These are phyloP conservation scores for Sycophila sp. DNA, from an alignment of 1,140 invertebrate genomes.

Conservation along the genomic window DNA sequence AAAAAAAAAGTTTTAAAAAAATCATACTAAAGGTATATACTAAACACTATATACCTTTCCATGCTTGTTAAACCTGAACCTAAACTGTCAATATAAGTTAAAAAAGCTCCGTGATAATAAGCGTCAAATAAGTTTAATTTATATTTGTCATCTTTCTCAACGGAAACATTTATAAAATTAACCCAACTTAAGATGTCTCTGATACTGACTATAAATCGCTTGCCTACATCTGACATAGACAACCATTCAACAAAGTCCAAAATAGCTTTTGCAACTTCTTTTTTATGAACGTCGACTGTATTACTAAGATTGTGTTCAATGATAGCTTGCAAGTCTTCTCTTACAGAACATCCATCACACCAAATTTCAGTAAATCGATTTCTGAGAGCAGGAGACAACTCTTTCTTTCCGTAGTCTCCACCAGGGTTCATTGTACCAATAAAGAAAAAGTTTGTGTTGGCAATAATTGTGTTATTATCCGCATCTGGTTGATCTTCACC, in stretches of 20 bases:
- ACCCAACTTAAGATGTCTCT: slow-evolving; percentile 95
- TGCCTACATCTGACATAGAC: slow-evolving; percentile 76
- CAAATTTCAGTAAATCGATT: slow-evolving; percentile 99
- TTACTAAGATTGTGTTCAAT: slow-evolving; percentile 81
- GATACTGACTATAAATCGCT: slow-evolving; percentile 86
- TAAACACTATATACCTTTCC: slow-evolving; percentile 68
- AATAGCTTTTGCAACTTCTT: slow-evolving; percentile 75
- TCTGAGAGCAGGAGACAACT: slow-evolving; percentile 95
- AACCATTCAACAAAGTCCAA: slow-evolving; percentile 87
- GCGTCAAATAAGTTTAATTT: slow-evolving; percentile 70
- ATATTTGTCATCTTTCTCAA: slow-evolving; percentile 50
- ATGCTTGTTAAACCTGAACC: slow-evolving; percentile 76
- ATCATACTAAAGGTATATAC: no score
- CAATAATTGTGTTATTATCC: slow-evolving; percentile 75
- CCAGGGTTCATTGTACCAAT: slow-evolving; percentile 99
- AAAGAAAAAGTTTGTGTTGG: slow-evolving; percentile 85
- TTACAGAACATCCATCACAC: slow-evolving; percentile 81
- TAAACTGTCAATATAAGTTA: slow-evolving; percentile 92
- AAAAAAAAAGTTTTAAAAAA: not conserved
- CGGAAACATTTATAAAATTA: slow-evolving; percentile 84
- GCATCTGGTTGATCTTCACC: slow-evolving; percentile 57
- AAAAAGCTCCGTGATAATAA: slow-evolving; percentile 88
- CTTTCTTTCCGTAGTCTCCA: slow-evolving; percentile 99
- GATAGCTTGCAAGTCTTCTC: slow-evolving; percentile 78
- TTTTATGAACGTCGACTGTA: slow-evolving; percentile 66